Conservation (phyloP, 2,888 invertebrate genomes). For the Harpalus rufipes region DNA sequence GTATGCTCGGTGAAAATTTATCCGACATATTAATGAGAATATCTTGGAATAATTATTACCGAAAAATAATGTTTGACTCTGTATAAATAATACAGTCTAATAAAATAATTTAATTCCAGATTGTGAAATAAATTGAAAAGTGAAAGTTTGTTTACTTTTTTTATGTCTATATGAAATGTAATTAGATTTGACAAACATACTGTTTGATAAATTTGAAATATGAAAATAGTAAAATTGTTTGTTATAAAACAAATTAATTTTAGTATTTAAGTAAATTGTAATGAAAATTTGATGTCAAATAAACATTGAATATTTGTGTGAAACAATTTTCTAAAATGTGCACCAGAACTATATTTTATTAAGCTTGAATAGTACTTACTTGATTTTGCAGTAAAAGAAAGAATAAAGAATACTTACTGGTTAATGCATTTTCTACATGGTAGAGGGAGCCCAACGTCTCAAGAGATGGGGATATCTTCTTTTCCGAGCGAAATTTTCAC, state of each 20-base stretch:
- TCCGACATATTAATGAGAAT: conserved; percentile 5
- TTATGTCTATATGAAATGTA: conserved; percentile 7
- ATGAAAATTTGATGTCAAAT: conserved; percentile 58
- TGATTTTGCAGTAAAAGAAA: conserved; percentile 18
- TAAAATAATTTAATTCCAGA: background rate
- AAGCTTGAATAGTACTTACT: conserved; percentile 48
- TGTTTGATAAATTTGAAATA: conserved; percentile 53
- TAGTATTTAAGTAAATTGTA: conserved; percentile 53
- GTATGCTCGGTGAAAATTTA: background rate
- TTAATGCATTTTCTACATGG: conserved; percentile 36
- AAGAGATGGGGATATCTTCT: conserved; percentile 7
- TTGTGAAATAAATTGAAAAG: background rate
- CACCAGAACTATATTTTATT: conserved; percentile 57
- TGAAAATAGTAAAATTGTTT: conserved; percentile 64
- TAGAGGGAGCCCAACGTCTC: conserved; percentile 11
- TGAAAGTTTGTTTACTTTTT: background rate
- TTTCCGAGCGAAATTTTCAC: conserved; percentile 46
- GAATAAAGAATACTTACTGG: conserved; percentile 27
- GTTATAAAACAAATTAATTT: conserved; percentile 59
- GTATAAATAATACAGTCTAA: too few species aligned
- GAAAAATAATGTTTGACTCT: background rate
- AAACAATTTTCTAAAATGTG: conserved; percentile 60
- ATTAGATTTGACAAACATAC: conserved; percentile 47
- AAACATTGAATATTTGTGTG: conserved; percentile 58
- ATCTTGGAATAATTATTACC: conserved; percentile 1